Conservation (phyloP, 2,113 vertebrate species). For the Charadrius vociferus region DNA sequence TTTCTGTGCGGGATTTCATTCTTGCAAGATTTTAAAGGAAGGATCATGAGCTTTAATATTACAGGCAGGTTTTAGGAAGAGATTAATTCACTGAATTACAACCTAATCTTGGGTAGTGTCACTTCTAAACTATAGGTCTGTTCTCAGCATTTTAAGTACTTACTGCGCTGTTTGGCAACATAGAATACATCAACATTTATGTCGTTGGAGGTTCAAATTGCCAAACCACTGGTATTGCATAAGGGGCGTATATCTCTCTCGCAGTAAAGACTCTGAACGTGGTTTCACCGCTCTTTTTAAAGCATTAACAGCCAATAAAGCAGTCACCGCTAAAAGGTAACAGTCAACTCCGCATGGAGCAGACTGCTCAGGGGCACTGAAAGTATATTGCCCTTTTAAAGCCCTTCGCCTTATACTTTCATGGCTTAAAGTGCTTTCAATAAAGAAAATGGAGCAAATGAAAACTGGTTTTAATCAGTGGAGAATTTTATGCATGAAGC, state of each 20-base stretch:
- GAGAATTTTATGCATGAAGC: neutral
- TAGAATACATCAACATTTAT: conserved; percentile 47
- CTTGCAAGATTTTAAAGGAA: conserved; percentile 14
- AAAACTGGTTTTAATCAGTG: neutral
- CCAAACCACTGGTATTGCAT: conserved; percentile 25
- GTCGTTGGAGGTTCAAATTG: conserved; percentile 42
- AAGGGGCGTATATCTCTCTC: neutral
- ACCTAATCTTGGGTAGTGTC: conserved; percentile 59
- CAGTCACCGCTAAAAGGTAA: conserved; percentile 16
- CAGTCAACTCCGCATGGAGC: neutral
- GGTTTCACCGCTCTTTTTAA: conserved; percentile 57
- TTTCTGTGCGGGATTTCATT: neutral
- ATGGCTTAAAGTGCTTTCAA: neutral
- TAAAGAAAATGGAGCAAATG: neutral
- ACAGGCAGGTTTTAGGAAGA: neutral
- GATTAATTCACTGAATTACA: conserved; percentile 55
- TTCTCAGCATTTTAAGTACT: conserved; percentile 57
- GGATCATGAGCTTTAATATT: conserved; percentile 30
- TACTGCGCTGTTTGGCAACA: conserved; percentile 27
- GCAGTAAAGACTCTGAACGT: conserved; percentile 7
- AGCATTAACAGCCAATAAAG: conserved; percentile 61
- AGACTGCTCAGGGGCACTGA: neutral
- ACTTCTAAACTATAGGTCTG: conserved; percentile 40
- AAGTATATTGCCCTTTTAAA: neutral
- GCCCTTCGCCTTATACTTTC: neutral